A percentile compares a stretch with the other conserved stretches of the same genome.
phyloP scores from a whole-genome alignment of 1,140 invertebrate species.

The Leptinotarsa lineolata region DNA sequence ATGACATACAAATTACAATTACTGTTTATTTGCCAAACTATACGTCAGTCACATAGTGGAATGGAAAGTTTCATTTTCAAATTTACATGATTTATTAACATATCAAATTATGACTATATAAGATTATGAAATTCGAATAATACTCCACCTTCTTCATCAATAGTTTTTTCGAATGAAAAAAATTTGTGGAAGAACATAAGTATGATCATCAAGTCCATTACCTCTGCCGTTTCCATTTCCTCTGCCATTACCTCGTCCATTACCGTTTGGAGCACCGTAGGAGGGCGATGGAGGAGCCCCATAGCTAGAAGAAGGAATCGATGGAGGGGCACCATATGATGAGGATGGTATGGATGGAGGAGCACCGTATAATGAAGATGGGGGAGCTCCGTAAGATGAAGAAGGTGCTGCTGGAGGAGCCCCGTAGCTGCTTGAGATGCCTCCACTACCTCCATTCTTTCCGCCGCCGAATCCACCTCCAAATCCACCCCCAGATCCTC shows the following conservation, averaged over 20 bases:
- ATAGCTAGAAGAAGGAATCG: conserved; percentile 51
- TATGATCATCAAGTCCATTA: too few relatives aligned
- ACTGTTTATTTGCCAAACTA: too few relatives aligned
- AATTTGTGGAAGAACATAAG: too few relatives aligned
- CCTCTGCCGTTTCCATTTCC: conserved; percentile 40
- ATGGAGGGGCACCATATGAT: conserved; percentile 50
- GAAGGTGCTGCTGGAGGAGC: conserved; percentile 54
- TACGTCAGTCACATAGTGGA: neutral
- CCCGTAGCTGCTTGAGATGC: conserved; percentile 30
- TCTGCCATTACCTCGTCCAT: conserved; percentile 15
- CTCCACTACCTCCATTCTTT: conserved; percentile 29
- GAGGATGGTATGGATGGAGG: conserved; percentile 38
- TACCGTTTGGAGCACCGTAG: conserved; percentile 53
- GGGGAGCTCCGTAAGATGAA: conserved; percentile 53
- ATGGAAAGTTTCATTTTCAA: neutral
- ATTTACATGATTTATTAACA: neutral
- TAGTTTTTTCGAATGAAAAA: too few relatives aligned
- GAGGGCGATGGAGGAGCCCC: conserved; percentile 55
- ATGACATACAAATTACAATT: too few relatives aligned
- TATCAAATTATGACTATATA: neutral
- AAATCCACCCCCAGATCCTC: neutral
- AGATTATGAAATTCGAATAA: too few relatives aligned
- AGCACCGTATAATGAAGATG: conserved; percentile 35
- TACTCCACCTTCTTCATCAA: too few relatives aligned
- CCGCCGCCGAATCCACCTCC: conserved; percentile 19